Evolutionary conservation across 2,113 vertebrate species (phyloP).

Genomic region (Agelaius tricolor): DNA sequence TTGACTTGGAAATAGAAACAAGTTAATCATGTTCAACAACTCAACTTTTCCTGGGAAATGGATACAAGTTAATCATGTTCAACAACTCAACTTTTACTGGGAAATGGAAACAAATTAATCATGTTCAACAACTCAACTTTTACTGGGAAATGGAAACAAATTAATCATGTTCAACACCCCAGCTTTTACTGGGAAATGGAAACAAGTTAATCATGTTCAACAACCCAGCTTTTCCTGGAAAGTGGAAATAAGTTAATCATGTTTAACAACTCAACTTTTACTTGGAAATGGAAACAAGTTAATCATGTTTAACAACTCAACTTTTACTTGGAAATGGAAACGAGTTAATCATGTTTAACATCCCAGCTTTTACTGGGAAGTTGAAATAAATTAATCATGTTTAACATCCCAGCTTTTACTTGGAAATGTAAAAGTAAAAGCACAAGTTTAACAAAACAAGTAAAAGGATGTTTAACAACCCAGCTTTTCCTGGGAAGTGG

Average conservation of each 20-base stretch:
- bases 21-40: neutral
- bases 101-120: too few species aligned
- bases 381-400: constrained; percentile 30
- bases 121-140: too few species aligned
- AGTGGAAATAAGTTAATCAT: constrained; percentile 45
- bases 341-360: constrained; percentile 12
- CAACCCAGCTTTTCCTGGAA: constrained; percentile 30
- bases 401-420: neutral
- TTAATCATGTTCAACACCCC: neutral
- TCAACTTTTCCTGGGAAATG: neutral
- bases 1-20: neutral
- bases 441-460: too few species aligned
- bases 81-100: too few species aligned
- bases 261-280: neutral
- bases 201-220: constrained; percentile 11
- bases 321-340: neutral
- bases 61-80: neutral
- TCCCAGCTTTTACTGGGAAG: constrained; percentile 38
- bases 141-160: neutral
- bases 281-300: neutral
- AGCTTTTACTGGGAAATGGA: too few species aligned
- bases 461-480: too few species aligned
- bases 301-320: neutral
- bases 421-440: neutral
- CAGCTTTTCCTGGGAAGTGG: neutral